Percentiles rank a stretch among this genome's conserved stretches.
Evolutionary conservation across 2,888 invertebrate species (phyloP).

Genomic region (Plagodis pulveraria): DNA sequence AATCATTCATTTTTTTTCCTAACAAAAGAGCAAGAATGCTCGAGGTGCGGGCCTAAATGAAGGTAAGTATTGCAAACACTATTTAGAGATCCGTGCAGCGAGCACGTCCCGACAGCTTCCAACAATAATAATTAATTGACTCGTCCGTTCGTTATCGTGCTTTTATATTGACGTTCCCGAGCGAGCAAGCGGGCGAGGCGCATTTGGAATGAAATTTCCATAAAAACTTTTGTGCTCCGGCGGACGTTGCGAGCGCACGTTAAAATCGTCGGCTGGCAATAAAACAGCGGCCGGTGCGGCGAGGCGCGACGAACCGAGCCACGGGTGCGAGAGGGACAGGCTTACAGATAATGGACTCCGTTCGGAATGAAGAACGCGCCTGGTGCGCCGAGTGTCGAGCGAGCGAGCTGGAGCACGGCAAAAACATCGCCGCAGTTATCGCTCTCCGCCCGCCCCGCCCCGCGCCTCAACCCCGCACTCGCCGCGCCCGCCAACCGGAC

Average conservation of each 20-base stretch:
- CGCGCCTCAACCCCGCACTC: conserved; percentile 46
- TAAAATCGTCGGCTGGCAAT: conserved; percentile 85
- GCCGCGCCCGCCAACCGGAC: conserved; percentile 63
- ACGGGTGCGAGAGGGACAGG: conserved; percentile 73
- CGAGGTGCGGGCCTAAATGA: conserved; percentile 22
- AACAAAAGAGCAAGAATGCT: neutral
- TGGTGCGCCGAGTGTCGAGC: conserved; percentile 77
- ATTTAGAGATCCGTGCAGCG: conserved; percentile 68
- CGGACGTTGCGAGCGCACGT: conserved; percentile 85
- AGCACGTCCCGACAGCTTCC: conserved; percentile 79
- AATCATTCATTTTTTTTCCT: too few relatives aligned
- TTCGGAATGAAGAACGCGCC: conserved; percentile 82
- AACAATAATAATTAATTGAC: conserved; percentile 85
- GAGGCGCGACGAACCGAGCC: conserved; percentile 76
- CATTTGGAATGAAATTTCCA: conserved; percentile 85
- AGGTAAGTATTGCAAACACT: conserved; percentile 57
- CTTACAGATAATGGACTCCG: conserved; percentile 81
- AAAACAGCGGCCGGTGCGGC: conserved; percentile 84
- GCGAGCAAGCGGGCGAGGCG: conserved; percentile 80
- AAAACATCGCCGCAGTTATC: conserved; percentile 83
- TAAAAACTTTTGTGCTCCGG: conserved; percentile 85
- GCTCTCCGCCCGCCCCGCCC: conserved; percentile 49
- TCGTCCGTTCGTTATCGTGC: conserved; percentile 85
- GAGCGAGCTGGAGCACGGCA: conserved; percentile 80
- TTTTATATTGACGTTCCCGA: conserved; percentile 84